phyloP scores from a whole-genome alignment of 2,888 invertebrate species.

The Drosophila eohydei region DNA sequence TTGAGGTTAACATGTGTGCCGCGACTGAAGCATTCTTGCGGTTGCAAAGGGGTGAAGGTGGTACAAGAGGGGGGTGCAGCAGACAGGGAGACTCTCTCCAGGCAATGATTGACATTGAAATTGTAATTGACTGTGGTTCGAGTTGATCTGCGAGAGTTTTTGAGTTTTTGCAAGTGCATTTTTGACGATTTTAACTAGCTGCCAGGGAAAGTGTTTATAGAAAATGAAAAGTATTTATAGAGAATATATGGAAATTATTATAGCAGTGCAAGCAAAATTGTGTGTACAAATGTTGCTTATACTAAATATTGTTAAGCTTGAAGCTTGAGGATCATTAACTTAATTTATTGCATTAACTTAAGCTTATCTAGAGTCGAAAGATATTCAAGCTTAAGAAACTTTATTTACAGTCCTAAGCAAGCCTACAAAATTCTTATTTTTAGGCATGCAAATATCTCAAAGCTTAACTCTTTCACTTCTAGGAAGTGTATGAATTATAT shows the following conservation, averaged over 20 bases:
- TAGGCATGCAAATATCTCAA: too few relatives aligned
- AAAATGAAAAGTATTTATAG: neutral
- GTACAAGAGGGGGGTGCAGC: conserved; percentile 10
- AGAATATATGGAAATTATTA: neutral
- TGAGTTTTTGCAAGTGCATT: neutral
- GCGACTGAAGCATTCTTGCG: conserved; percentile 19
- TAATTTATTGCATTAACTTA: too few relatives aligned
- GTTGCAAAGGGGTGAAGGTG: neutral
- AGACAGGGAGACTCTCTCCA: conserved; percentile 15
- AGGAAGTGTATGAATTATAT: too few relatives aligned
- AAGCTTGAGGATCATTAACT: too few relatives aligned
- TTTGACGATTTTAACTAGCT: neutral
- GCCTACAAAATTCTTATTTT: too few relatives aligned
- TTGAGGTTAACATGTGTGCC: conserved; percentile 50
- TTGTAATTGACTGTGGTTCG: conserved; percentile 28
- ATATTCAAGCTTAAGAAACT: too few relatives aligned
- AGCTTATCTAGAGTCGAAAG: too few relatives aligned
- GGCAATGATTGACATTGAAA: conserved; percentile 59
- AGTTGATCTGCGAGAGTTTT: conserved; percentile 1
- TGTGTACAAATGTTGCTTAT: too few relatives aligned
- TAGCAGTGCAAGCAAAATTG: neutral
- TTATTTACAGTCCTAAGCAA: too few relatives aligned
- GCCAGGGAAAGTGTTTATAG: neutral
- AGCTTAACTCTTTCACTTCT: too few relatives aligned
- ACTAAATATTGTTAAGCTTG: too few relatives aligned